Conservation (phyloP, 92 coral and sea anemone species). For the Parazoanthus atlanticus region DNA sequence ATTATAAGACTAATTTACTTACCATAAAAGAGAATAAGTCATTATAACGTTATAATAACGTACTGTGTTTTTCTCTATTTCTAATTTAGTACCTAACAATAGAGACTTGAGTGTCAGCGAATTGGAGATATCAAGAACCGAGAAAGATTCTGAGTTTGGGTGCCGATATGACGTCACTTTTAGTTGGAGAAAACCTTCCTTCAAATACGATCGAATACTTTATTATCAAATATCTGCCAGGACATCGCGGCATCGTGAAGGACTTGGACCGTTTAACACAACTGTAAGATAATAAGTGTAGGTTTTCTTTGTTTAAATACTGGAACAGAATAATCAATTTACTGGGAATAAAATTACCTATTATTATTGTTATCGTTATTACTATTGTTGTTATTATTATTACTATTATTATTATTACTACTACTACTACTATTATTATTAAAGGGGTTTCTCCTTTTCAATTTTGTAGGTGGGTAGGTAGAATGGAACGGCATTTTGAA, state of each 20-base stretch:
- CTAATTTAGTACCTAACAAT: not conserved
- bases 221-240: slow-evolving; percentile 13
- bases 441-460: no score
- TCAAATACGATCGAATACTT: slow-evolving; percentile 16
- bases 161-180: slow-evolving; percentile 19
- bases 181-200: slow-evolving; percentile 28
- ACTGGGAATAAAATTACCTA: no score
- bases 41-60: no score
- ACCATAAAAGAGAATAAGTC: not conserved
- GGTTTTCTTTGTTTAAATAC: not conserved
- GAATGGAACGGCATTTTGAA: no score
- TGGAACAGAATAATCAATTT: not conserved
- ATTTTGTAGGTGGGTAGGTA: no score
- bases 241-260: not conserved
- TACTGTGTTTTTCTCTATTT: not conserved
- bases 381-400: no score
- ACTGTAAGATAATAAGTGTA: not conserved
- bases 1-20: no score
- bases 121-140: not conserved
- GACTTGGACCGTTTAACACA: slow-evolving; percentile 2
- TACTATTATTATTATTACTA: no score
- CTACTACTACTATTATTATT: no score
- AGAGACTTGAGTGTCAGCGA: not conserved
- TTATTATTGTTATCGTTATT: no score
- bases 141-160: slow-evolving; percentile 1